These are phyloP conservation scores for Drosophila mulleri DNA, from an alignment of 2,888 invertebrate species.

Conservation along the genomic window DNA sequence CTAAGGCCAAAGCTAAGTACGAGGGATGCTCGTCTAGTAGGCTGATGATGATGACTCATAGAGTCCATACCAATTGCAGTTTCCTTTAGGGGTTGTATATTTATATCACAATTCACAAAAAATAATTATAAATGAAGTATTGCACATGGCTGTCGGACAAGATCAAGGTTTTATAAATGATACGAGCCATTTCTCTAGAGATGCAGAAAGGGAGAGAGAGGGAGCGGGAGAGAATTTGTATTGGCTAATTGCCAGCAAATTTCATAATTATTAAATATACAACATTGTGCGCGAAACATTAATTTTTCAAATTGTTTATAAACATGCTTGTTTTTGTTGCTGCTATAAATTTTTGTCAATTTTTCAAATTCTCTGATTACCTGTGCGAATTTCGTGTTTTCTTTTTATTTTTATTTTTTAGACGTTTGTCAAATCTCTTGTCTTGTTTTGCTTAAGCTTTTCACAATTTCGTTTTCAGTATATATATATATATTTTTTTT, in stretches of 20 bases:
- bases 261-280: constrained; percentile 46
- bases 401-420: constrained; percentile 16
- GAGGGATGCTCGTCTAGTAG: constrained; percentile 41
- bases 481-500: constrained; percentile 8
- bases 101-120: constrained; percentile 8
- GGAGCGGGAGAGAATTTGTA: constrained; percentile 9
- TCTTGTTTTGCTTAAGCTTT: constrained; percentile 20
- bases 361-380: constrained; percentile 39
- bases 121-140: constrained; percentile 36
- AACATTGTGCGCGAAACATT: constrained; percentile 16
- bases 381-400: constrained; percentile 26
- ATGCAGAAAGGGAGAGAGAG: constrained; percentile 1
- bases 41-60: constrained; percentile 37
- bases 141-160: constrained; percentile 70
- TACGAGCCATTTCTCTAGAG: constrained; percentile 30
- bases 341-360: constrained; percentile 9
- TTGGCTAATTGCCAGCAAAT: constrained; percentile 69
- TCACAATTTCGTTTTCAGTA: constrained; percentile 44
- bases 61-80: constrained; percentile 13
- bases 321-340: not conserved
- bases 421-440: constrained; percentile 39
- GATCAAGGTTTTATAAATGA: constrained; percentile 65
- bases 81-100: constrained; percentile 27
- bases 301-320: constrained; percentile 9
- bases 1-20: constrained; percentile 8